phyloP scores from a whole-genome alignment of 35 echinoderm and acorn worm genomes.

The Acanthaster planci region DNA sequence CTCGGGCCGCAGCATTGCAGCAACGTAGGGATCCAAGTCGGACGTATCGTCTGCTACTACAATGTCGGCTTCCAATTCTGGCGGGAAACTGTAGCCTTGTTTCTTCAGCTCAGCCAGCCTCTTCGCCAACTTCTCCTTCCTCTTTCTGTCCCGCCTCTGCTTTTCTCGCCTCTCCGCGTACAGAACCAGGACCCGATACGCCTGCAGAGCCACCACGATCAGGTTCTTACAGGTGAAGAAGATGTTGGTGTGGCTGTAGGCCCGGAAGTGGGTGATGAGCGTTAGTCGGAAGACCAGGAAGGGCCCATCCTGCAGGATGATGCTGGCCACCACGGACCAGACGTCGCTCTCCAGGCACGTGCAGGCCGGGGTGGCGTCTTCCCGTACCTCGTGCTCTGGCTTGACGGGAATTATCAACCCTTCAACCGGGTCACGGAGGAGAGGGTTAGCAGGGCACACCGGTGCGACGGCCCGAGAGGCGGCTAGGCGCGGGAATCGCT shows the following conservation, averaged over 20 bases:
- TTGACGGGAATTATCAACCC: conserved; percentile 63
- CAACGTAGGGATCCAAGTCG: conserved; percentile 5
- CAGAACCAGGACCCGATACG: conserved; percentile 77
- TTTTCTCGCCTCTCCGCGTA: conserved; percentile 56
- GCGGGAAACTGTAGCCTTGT: neutral
- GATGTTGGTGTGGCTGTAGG: conserved; percentile 77
- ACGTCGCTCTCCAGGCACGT: conserved; percentile 83
- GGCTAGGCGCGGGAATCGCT: conserved; percentile 31
- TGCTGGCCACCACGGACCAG: conserved; percentile 77
- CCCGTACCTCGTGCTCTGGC: conserved; percentile 67
- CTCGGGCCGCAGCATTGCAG: neutral
- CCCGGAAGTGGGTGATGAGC: conserved; percentile 58
- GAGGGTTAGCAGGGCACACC: neutral
- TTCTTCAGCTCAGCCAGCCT: neutral
- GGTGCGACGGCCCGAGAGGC: neutral
- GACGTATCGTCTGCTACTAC: neutral
- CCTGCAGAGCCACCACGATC: conserved; percentile 72
- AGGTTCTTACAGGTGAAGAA: conserved; percentile 94
- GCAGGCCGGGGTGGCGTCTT: conserved; percentile 62
- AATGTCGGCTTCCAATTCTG: conserved; percentile 24
- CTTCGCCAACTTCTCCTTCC: neutral
- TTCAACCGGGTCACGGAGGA: conserved; percentile 25
- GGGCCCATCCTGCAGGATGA: conserved; percentile 75
- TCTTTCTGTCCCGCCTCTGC: neutral
- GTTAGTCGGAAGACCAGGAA: conserved; percentile 85